Conservation (phyloP, 2,888 invertebrate species). For the Oeneis ivallda region DNA sequence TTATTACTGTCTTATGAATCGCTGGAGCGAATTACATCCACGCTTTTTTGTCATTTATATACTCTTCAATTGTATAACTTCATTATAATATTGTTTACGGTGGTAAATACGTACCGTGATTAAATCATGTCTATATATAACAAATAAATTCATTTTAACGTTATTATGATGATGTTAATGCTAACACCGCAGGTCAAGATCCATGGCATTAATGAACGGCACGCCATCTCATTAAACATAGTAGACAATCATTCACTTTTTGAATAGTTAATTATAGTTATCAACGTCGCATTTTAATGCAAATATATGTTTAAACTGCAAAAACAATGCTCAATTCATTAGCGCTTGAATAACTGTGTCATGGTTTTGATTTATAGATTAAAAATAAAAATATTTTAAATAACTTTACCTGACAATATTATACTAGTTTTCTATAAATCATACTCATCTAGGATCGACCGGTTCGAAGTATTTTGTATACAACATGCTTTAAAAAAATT, state of each 20-base stretch:
- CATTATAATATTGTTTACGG: too few species aligned
- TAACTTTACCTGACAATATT: too few species aligned
- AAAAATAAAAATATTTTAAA: not conserved
- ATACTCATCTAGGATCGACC: too few species aligned
- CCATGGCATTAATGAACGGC: conserved; percentile 7
- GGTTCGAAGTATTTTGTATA: too few species aligned
- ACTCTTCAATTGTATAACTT: too few species aligned
- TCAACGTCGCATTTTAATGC: conserved; percentile 6
- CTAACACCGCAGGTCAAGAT: conserved; percentile 7
- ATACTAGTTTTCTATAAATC: too few species aligned
- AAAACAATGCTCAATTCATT: not conserved
- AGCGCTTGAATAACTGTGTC: not conserved
- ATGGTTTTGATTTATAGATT: conserved; percentile 3
- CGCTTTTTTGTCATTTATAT: too few species aligned
- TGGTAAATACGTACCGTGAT: too few species aligned
- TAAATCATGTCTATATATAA: too few species aligned
- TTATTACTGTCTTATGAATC: too few species aligned
- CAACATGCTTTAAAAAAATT: too few species aligned
- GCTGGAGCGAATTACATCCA: too few species aligned
- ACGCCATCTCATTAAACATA: conserved; percentile 1
- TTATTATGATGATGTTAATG: not conserved
- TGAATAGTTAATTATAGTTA: conserved; percentile 17
- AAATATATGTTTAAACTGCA: not conserved
- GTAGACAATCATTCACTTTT: not conserved
- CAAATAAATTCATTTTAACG: not conserved